Base-by-base conservation (phyloP, 2,888 invertebrate genomes). In the Pollenia amentaria region DNA sequence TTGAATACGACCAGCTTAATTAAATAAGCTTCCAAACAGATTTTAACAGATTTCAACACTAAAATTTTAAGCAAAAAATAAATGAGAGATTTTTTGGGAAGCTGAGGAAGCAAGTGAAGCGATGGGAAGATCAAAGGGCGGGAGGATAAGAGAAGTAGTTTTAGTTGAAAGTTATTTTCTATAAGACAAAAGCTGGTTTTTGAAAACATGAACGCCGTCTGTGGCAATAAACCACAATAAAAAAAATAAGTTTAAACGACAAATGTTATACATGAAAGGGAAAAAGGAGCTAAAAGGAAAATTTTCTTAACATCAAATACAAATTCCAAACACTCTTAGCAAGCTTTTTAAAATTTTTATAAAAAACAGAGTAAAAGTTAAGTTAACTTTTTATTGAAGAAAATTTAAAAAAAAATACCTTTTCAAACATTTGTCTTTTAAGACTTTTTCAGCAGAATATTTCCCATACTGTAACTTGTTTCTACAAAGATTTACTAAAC, bases 1-100 rank as follows among this genome's bases (percentile, higher is more conserved):
- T 85, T 85, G 83, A 80, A 88, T 83, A 85, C 76, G 76, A 77
- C 87, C 88, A 84, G 87, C 87, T 87, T 84, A 88, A 88, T 88
- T 88, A 88, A 88, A 88, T 88, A 84, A 88, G 86, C 86, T 80
- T 82, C 76, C 78, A 84, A 88, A 88, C 86, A 87, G 88, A 86
- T 88, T 88, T 88, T 73, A 86, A 88, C 86, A 88, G 88, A 88
- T 87, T 88, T 87, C 85, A 88, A 84, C 88, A 88, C 85, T 79
- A 69, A 65, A 42, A 51, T 62, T 67, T 84, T 64, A 42, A 18
- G 42, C n/a, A 11, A 42, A 67, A 57, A 64, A 60, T 55, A 69
- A 73, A 73, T 21, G 76, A 77, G 65, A 69, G 51, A 65, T 16
- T 16, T 82, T 55, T 69, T 16, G 21, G 53, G 62, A 55, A 46